Percentiles rank a stretch among this genome's conserved stretches.
These are phyloP conservation scores for Cartodere bifasciata DNA, from an alignment of 2,888 invertebrate species.

Conservation along the genomic window DNA sequence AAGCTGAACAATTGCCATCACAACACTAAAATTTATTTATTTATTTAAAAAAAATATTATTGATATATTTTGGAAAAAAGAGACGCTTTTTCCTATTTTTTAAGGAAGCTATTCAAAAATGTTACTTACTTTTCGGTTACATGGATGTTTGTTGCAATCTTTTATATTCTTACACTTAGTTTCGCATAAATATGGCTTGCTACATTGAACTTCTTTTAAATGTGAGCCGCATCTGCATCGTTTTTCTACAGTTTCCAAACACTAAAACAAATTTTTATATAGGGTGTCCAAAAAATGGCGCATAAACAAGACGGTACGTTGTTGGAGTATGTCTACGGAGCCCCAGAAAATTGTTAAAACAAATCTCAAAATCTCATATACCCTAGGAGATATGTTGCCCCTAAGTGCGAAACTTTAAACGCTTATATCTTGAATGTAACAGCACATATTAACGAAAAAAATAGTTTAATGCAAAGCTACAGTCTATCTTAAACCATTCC, in stretches of 20 bases:
- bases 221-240: constrained; percentile 70
- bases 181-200: constrained; percentile 76
- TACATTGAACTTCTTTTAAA: constrained; percentile 72
- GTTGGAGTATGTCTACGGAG: too few species aligned
- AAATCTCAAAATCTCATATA: too few species aligned
- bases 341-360: too few species aligned
- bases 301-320: too few species aligned
- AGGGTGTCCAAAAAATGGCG: too few species aligned
- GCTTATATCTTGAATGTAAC: too few species aligned
- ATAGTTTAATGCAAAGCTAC: too few species aligned
- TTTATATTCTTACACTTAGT: constrained; percentile 73
- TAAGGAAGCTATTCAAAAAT: constrained; percentile 3
- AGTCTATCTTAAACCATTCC: too few species aligned
- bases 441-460: too few species aligned
- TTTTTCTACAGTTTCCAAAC: constrained; percentile 60
- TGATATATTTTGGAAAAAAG: neutral
- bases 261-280: constrained; percentile 25
- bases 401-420: too few species aligned
- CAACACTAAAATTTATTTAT: constrained; percentile 50
- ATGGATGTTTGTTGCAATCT: constrained; percentile 77
- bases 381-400: too few species aligned
- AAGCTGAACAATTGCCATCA: constrained; percentile 68
- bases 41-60: constrained; percentile 7
- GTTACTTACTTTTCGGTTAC: constrained; percentile 60
- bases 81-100: neutral